Percentiles rank a stretch among this genome's conserved stretches.
Conservation (phyloP, 2,113 vertebrate genomes). For the Anoura caudifer region DNA sequence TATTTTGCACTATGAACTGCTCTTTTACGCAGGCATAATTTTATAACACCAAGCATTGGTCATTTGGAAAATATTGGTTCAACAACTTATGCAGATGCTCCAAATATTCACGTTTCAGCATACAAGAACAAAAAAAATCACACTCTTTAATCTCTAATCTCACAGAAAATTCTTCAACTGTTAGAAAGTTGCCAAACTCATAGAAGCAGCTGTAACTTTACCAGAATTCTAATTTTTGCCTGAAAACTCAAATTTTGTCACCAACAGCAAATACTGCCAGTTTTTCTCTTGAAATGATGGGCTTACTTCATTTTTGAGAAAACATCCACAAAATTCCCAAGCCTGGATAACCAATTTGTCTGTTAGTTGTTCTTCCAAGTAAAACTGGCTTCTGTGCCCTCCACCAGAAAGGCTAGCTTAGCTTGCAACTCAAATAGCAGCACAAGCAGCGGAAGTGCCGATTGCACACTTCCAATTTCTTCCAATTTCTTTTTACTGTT, state of each 20-base stretch:
- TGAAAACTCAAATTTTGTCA: neutral
- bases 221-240: neutral
- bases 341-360: neutral
- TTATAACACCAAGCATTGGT: neutral
- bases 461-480: neutral
- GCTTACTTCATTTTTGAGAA: slow-evolving; percentile 23
- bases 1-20: neutral
- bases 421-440: neutral
- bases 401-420: neutral
- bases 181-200: neutral
- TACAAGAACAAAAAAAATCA: neutral
- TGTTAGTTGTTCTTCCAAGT: neutral
- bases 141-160: neutral
- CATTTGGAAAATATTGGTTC: neutral
- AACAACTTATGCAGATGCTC: neutral
- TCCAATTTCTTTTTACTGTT: neutral
- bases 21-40: neutral
- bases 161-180: neutral
- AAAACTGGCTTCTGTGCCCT: neutral
- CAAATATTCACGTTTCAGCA: neutral
- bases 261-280: neutral
- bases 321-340: slow-evolving; percentile 9
- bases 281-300: neutral
- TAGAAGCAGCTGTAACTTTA: neutral
- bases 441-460: neutral